phyloP scores from a whole-genome alignment of 2,113 vertebrate species.

The Pseudolaguvia tuberculata region DNA sequence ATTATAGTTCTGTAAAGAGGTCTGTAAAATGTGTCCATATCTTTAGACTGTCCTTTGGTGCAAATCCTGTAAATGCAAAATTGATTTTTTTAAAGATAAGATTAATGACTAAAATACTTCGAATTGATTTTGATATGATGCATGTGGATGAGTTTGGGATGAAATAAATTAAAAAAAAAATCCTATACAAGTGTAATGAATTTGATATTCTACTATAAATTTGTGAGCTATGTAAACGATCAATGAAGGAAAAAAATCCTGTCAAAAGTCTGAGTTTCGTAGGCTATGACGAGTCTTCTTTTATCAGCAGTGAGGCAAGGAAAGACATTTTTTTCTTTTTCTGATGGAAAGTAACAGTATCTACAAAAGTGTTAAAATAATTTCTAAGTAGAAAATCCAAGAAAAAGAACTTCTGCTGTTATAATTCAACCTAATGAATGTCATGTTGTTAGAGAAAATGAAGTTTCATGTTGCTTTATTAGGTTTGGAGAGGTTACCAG shows the following conservation, averaged over 20 bases:
- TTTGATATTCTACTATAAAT: background rate
- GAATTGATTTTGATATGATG: background rate
- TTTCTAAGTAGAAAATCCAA: slow-evolving; percentile 27
- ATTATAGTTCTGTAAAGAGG: background rate
- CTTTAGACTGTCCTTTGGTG: background rate
- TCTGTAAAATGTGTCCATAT: background rate
- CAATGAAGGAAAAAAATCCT: background rate
- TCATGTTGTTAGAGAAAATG: slow-evolving; percentile 49
- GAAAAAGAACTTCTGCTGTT: slow-evolving; percentile 34
- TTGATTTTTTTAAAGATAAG: background rate
- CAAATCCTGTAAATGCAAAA: background rate
- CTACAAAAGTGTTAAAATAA: slow-evolving; percentile 16
- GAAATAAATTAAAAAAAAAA: slow-evolving; percentile 1
- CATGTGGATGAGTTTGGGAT: background rate
- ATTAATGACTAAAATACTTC: slow-evolving; percentile 4
- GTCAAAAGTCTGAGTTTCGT: background rate
- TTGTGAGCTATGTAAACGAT: background rate
- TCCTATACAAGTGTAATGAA: background rate
- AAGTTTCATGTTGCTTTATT: slow-evolving; percentile 50
- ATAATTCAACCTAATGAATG: slow-evolving; percentile 48
- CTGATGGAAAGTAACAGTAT: slow-evolving; percentile 11
- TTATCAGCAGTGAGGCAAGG: background rate
- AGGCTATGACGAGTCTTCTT: background rate
- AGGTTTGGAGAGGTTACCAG: slow-evolving; percentile 45
- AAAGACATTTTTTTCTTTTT: slow-evolving; percentile 7